Evolutionary conservation across 2,888 invertebrate genomes (phyloP).

Genomic region (Cactoblastis cactorum): DNA sequence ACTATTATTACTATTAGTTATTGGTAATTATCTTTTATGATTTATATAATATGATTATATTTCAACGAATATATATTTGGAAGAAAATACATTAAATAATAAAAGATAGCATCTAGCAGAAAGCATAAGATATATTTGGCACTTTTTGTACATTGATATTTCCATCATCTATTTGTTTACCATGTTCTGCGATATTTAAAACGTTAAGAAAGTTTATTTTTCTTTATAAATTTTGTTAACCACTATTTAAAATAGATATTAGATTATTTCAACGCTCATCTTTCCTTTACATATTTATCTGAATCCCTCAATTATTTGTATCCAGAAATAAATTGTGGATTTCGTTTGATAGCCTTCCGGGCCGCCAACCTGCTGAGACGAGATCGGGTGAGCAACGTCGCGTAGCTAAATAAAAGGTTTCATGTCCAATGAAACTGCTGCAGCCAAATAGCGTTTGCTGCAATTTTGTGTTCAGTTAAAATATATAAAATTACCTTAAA

Average conservation of each 20-base stretch:
- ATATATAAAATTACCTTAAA: not conserved
- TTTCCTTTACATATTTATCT: no score
- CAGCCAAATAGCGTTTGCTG: constrained; percentile 10
- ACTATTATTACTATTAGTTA: not conserved
- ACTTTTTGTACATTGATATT: no score
- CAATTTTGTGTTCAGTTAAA: constrained; percentile 1
- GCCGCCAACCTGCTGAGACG: constrained; percentile 34
- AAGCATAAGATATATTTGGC: no score
- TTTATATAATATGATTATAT: not conserved
- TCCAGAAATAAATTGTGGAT: constrained; percentile 36
- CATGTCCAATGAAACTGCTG: constrained; percentile 28
- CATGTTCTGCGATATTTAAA: no score
- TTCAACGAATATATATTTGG: no score
- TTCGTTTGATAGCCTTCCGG: constrained; percentile 30
- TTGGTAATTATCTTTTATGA: not conserved
- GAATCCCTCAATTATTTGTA: constrained; percentile 9
- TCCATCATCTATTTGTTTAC: no score
- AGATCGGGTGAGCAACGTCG: constrained; percentile 34
- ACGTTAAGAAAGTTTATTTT: no score
- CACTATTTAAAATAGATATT: no score
- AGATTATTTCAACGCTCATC: no score
- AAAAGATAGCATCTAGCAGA: no score
- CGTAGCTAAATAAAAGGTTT: constrained; percentile 36
- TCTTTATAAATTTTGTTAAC: no score
- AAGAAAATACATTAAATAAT: no score